phyloP scores from a whole-genome alignment of 2,113 vertebrate genomes.

The Sinocyclocheilus maitianheensis region DNA sequence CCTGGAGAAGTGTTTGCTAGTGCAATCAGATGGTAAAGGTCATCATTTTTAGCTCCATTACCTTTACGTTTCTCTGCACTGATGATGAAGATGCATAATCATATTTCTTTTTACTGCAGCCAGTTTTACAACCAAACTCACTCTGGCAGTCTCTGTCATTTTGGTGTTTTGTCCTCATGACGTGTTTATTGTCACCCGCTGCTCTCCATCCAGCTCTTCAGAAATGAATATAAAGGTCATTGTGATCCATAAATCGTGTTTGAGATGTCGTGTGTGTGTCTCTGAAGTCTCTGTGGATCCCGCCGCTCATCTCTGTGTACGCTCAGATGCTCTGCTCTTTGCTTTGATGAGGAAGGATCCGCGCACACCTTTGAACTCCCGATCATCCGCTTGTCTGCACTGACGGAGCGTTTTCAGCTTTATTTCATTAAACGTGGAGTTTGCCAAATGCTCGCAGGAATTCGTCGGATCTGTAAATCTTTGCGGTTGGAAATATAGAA shows the following conservation, averaged over 20 bases:
- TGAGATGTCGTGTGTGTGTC: slow-evolving; percentile 22
- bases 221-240: slow-evolving; percentile 29
- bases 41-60: slow-evolving; percentile 33
- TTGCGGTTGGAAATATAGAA: neutral
- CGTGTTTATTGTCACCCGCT: neutral
- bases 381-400: slow-evolving; percentile 9
- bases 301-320: slow-evolving; percentile 29
- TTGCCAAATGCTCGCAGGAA: neutral
- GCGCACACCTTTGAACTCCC: slow-evolving; percentile 37
- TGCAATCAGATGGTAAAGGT: neutral
- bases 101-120: neutral
- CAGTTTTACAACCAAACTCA: neutral
- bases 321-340: slow-evolving; percentile 35
- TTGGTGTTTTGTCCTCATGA: neutral
- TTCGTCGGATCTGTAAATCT: neutral
- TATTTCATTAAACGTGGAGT: neutral
- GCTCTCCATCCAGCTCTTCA: neutral
- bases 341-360: slow-evolving; percentile 33
- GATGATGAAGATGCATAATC: neutral
- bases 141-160: neutral
- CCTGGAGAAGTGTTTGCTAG: too few species aligned
- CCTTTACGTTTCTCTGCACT: slow-evolving; percentile 1
- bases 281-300: slow-evolving; percentile 35
- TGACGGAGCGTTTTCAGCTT: slow-evolving; percentile 1
- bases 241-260: slow-evolving; percentile 30